phyloP scores from a whole-genome alignment of 2,797 vertebrate species.

The Botia kubotai region DNA sequence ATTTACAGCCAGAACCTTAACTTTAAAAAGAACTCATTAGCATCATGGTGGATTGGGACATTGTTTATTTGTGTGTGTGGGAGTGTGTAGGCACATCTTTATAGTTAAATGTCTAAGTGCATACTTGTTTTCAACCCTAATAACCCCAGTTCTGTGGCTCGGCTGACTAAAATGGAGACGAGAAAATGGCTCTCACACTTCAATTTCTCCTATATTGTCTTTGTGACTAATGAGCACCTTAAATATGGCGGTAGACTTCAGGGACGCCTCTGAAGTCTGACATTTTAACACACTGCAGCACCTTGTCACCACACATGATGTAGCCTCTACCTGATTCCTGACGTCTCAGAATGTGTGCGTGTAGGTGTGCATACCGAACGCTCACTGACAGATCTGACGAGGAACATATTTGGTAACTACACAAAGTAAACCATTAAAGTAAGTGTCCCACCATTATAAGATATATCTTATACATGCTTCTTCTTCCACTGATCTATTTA shows the following conservation, averaged over 20 bases:
- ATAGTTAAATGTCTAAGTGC: slow-evolving; percentile 64
- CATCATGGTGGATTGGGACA: background rate
- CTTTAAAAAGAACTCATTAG: slow-evolving; percentile 12
- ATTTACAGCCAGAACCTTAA: background rate
- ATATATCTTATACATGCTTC: slow-evolving; percentile 44
- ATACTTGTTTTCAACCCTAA: slow-evolving; percentile 74
- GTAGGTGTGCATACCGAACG: slow-evolving; percentile 54
- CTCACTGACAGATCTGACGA: slow-evolving; percentile 61
- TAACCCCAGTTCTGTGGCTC: slow-evolving; percentile 66
- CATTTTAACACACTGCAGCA: slow-evolving; percentile 81
- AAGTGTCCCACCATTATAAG: slow-evolving; percentile 54
- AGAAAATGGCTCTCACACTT: slow-evolving; percentile 79
- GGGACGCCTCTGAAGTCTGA: slow-evolving; percentile 76
- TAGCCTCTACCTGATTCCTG: slow-evolving; percentile 77
- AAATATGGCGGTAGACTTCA: slow-evolving; percentile 79
- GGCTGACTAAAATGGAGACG: slow-evolving; percentile 51
- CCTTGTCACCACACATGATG: slow-evolving; percentile 81
- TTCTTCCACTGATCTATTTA: slow-evolving; percentile 34
- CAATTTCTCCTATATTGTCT: slow-evolving; percentile 81
- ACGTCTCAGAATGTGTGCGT: slow-evolving; percentile 49
- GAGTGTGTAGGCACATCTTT: slow-evolving; percentile 56
- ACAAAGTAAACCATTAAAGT: slow-evolving; percentile 57
- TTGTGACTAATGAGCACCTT: slow-evolving; percentile 84
- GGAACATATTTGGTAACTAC: slow-evolving; percentile 63
- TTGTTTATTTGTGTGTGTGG: slow-evolving; percentile 45